Evolutionary conservation across 92 coral and sea anemone genomes (phyloP).

Genomic region (Nematostella vectensis): DNA sequence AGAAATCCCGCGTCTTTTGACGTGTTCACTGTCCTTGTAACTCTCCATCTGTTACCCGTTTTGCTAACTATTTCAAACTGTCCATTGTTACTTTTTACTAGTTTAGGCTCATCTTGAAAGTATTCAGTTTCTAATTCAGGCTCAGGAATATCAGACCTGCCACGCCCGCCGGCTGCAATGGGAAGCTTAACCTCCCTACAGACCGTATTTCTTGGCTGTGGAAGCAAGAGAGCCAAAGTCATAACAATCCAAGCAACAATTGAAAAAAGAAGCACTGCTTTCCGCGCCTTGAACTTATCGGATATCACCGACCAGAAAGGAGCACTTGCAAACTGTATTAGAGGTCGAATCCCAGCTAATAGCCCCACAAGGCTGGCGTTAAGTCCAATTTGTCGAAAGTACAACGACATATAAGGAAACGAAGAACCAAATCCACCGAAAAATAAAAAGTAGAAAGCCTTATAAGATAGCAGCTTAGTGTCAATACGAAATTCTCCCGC

Average conservation of each 20-base stretch:
- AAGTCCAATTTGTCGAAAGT: constrained; percentile 88
- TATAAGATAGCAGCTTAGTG: constrained; percentile 58
- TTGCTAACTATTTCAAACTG: background rate
- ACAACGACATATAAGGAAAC: constrained; percentile 88
- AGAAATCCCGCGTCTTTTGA: background rate
- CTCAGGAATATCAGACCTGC: constrained; percentile 7
- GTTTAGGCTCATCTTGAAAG: constrained; percentile 15
- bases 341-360: constrained; percentile 81
- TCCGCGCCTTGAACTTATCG: constrained; percentile 77
- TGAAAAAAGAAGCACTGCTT: constrained; percentile 69
- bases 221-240: constrained; percentile 82
- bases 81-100: background rate
- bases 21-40: background rate
- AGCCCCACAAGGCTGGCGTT: constrained; percentile 81
- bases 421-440: constrained; percentile 95
- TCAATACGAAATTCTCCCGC: constrained; percentile 46
- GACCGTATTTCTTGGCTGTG: constrained; percentile 62
- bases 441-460: constrained; percentile 84
- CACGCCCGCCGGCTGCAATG: constrained; percentile 3
- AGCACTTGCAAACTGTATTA: constrained; percentile 84
- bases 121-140: constrained; percentile 8
- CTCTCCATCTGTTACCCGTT: background rate
- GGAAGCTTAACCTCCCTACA: constrained; percentile 31
- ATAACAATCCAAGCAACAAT: constrained; percentile 84
- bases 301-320: constrained; percentile 93